These are phyloP conservation scores for Lissocephala sabroskyi DNA, from an alignment of 2,888 invertebrate species.

Conservation along the genomic window DNA sequence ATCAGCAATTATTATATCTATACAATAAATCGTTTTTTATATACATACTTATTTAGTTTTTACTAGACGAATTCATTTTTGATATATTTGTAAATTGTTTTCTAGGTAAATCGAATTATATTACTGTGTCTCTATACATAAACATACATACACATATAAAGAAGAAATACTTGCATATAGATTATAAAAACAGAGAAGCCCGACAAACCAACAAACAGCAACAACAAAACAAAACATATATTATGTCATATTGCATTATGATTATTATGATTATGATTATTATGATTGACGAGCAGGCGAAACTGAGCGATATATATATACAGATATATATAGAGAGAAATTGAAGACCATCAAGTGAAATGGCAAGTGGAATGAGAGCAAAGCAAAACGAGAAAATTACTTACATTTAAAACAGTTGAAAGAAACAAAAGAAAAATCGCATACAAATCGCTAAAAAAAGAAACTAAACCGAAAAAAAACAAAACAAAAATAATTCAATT, in stretches of 20 bases:
- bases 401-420: conserved; percentile 26
- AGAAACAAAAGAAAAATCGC: conserved; percentile 17
- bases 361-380: conserved; percentile 23
- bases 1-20: too few relatives aligned
- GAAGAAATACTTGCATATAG: conserved; percentile 9
- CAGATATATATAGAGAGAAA: conserved; percentile 36
- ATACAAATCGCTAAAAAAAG: conserved; percentile 31
- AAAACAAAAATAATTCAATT: conserved; percentile 61
- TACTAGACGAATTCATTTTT: conserved; percentile 41
- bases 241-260: conserved; percentile 48
- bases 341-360: conserved; percentile 21
- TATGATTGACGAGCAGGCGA: conserved; percentile 17
- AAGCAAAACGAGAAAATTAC: conserved; percentile 19
- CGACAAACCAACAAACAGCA: background rate
- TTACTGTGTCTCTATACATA: conserved; percentile 20
- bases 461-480: conserved; percentile 27
- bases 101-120: conserved; percentile 70
- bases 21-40: conserved; percentile 49
- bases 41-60: conserved; percentile 27
- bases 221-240: conserved; percentile 18
- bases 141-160: conserved; percentile 17
- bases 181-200: conserved; percentile 8
- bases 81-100: conserved; percentile 65
- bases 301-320: conserved; percentile 25
- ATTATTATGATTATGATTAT: conserved; percentile 40